Percentiles rank a stretch among this genome's conserved stretches.
phyloP scores from a whole-genome alignment of 2,797 vertebrate genomes.

The Perodicticus potto region DNA sequence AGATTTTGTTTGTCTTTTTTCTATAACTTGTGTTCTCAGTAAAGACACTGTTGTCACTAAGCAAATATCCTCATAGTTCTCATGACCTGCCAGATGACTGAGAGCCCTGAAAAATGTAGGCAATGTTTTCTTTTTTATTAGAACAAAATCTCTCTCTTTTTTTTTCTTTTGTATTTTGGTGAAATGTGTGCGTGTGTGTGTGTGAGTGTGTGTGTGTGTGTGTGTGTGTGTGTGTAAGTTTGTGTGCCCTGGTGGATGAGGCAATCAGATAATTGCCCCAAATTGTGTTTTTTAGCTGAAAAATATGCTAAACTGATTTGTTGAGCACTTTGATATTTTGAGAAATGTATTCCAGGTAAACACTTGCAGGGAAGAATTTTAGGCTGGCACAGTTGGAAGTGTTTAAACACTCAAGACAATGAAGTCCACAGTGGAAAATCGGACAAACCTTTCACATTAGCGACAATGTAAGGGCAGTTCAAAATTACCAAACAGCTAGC shows the following conservation, averaged over 20 bases:
- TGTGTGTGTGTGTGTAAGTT: not conserved
- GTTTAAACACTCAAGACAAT: conserved; percentile 71
- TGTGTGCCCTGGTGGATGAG: not conserved
- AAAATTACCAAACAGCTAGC: conserved; percentile 69
- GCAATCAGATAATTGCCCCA: not conserved
- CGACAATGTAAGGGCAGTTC: not conserved
- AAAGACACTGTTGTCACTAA: conserved; percentile 45
- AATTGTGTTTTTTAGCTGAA: not conserved
- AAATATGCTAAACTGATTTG: conserved; percentile 55
- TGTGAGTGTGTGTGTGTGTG: not conserved
- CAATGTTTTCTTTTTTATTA: not conserved
- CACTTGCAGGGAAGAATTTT: conserved; percentile 57
- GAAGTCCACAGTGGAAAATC: conserved; percentile 64
- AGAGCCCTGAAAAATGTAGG: conserved; percentile 23
- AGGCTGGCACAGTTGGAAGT: conserved; percentile 69
- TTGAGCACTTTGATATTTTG: conserved; percentile 58
- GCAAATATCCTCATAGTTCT: conserved; percentile 40
- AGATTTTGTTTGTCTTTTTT: not conserved
- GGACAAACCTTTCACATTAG: conserved; percentile 59
- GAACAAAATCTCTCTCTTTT: not conserved
- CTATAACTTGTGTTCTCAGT: conserved; percentile 12
- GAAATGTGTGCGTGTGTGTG: not conserved
- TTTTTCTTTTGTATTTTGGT: not conserved
- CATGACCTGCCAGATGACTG: not conserved
- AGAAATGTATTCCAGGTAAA: conserved; percentile 63